Evolutionary conservation across 2,888 invertebrate genomes (phyloP).

Genomic region (Andrena minutula): DNA sequence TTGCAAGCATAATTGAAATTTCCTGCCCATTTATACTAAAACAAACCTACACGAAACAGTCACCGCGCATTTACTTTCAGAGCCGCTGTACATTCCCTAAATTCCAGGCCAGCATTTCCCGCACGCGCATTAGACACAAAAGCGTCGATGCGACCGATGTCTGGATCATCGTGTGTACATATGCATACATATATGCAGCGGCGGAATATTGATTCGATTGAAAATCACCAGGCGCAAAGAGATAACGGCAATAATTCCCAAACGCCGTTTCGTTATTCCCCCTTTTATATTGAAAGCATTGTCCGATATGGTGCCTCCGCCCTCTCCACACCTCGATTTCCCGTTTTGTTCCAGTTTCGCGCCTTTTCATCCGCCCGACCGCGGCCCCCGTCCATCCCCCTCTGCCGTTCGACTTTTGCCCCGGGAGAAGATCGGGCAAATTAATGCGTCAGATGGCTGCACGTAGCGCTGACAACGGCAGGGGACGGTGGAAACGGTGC

Average conservation of each 20-base stretch:
- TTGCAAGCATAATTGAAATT: no score
- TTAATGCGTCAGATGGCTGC: conserved; percentile 23
- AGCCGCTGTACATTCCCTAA: neutral
- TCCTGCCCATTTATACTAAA: no score
- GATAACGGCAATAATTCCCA: conserved; percentile 67
- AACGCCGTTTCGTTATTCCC: conserved; percentile 38
- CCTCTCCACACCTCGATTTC: conserved; percentile 3
- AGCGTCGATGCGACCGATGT: conserved; percentile 18
- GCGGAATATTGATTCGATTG: conserved; percentile 61
- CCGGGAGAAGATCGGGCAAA: conserved; percentile 34
- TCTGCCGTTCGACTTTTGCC: conserved; percentile 1
- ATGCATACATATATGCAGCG: neutral
- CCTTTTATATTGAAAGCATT: conserved; percentile 44
- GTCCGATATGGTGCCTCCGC: conserved; percentile 12
- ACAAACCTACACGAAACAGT: neutral
- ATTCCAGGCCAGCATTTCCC: conserved; percentile 6
- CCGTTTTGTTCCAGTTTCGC: conserved; percentile 27
- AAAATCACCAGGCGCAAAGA: conserved; percentile 68
- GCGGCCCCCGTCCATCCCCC: neutral
- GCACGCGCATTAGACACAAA: conserved; percentile 1
- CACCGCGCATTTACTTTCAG: neutral
- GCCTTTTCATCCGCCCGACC: conserved; percentile 29
- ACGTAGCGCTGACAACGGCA: conserved; percentile 5
- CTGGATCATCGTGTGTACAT: conserved; percentile 4
- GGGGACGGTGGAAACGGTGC: conserved; percentile 21